Percentiles rank a stretch among this genome's conserved stretches.
Conservation (phyloP, 2,113 vertebrate species). For the Melanotaenia duboulayi region DNA sequence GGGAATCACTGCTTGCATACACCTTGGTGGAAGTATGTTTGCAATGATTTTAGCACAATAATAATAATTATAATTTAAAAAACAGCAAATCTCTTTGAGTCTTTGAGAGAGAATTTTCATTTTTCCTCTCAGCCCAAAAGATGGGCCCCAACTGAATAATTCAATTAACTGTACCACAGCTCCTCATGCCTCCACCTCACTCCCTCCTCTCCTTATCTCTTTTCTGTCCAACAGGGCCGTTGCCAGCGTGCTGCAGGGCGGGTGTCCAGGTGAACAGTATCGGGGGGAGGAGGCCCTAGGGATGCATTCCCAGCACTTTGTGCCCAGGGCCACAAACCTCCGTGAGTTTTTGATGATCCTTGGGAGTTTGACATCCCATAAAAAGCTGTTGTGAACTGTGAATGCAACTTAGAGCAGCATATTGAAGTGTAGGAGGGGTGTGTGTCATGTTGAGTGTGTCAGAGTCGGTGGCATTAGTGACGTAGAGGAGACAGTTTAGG, state of each 20-base stretch:
- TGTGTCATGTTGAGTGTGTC: constrained; percentile 31
- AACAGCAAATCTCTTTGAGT: neutral
- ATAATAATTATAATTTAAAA: no score
- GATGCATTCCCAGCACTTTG: constrained; percentile 92
- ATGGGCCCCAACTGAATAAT: constrained; percentile 55
- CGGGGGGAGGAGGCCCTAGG: constrained; percentile 94
- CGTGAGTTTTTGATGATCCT: constrained; percentile 85
- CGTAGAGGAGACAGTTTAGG: constrained; percentile 9
- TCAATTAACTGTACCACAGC: constrained; percentile 53
- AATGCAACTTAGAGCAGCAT: constrained; percentile 26
- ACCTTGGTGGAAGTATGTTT: constrained; percentile 5
- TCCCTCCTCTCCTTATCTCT: constrained; percentile 13
- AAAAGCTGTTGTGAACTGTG: constrained; percentile 19
- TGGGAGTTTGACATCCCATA: constrained; percentile 12
- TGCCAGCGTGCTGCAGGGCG: constrained; percentile 95
- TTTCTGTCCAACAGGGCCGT: constrained; percentile 87
- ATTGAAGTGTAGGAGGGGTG: constrained; percentile 31
- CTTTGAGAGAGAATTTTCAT: neutral
- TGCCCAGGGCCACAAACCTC: constrained; percentile 90
- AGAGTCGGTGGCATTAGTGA: constrained; percentile 16
- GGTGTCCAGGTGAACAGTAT: constrained; percentile 91
- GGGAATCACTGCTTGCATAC: constrained; percentile 10
- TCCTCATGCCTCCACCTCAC: constrained; percentile 40
- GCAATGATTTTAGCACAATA: constrained; percentile 2
- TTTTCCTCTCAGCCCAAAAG: constrained; percentile 19